Conservation (phyloP, 2,888 invertebrate genomes). For the Epinotia ramella region DNA sequence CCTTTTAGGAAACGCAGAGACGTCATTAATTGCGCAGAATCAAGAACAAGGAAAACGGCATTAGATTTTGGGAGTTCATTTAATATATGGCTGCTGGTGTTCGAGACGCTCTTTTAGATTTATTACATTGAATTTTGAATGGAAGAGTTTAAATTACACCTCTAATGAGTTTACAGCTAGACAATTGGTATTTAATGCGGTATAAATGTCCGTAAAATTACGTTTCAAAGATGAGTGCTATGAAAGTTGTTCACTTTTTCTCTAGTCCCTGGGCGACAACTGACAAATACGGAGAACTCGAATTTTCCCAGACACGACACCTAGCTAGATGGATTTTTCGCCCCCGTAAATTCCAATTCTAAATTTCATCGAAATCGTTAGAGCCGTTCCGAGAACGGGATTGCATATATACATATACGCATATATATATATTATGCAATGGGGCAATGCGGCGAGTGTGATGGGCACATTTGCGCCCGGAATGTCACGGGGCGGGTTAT, state of each 20-base stretch:
- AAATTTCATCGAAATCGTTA: too few species aligned
- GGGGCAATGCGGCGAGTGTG: too few species aligned
- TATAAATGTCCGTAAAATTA: constrained; percentile 23
- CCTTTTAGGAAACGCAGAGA: constrained; percentile 38
- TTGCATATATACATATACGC: too few species aligned
- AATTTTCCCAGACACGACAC: too few species aligned
- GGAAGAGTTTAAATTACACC: constrained; percentile 43
- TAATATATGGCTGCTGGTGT: constrained; percentile 51
- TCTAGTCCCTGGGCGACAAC: too few species aligned
- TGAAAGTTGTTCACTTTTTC: not conserved
- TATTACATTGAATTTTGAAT: constrained; percentile 49
- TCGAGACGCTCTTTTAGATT: constrained; percentile 50
- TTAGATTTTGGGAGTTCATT: constrained; percentile 51
- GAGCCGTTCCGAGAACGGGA: too few species aligned
- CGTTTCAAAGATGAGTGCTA: constrained; percentile 1
- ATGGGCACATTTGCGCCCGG: too few species aligned
- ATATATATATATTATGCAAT: too few species aligned
- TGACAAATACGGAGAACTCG: too few species aligned
- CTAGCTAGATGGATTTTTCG: too few species aligned
- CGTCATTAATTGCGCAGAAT: constrained; percentile 49
- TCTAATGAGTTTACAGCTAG: constrained; percentile 36
- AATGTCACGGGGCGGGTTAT: too few species aligned
- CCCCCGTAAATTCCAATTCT: too few species aligned
- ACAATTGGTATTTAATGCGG: constrained; percentile 26
- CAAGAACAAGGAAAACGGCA: constrained; percentile 51